Evolutionary conservation across 2,888 invertebrate genomes (phyloP).

Genomic region (Therioaphis trifolii): DNA sequence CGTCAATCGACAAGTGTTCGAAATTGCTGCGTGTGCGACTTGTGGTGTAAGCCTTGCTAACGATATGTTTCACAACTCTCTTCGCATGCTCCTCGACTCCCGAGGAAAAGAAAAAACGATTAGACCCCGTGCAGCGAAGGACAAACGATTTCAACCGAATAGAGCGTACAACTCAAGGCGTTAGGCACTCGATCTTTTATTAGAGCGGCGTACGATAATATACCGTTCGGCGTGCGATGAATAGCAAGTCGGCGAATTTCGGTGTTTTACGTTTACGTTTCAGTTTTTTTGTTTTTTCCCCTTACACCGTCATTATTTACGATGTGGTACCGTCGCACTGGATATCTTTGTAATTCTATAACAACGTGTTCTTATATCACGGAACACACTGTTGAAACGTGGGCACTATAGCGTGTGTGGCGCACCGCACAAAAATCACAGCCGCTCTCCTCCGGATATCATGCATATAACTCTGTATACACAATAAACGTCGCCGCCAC

Average conservation of each 20-base stretch:
- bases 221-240: no score
- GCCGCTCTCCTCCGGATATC: constrained; percentile 18
- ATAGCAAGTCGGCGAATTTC: no score
- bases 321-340: no score
- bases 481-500: not conserved
- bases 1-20: no score
- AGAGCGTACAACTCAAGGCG: not conserved
- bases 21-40: no score
- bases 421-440: not conserved
- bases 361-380: not conserved
- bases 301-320: no score
- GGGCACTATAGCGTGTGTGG: not conserved
- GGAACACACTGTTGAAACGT: not conserved
- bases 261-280: no score
- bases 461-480: not conserved
- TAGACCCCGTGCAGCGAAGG: not conserved
- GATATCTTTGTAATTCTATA: not conserved
- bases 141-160: not conserved
- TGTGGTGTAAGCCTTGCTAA: no score
- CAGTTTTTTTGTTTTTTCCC: no score
- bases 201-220: no score
- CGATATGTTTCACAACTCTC: not conserved
- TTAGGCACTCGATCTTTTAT: no score
- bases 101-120: no score
- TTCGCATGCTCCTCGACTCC: not conserved